These are phyloP conservation scores for Tenodera sinensis DNA, from an alignment of 2,888 invertebrate species.

Conservation along the genomic window DNA sequence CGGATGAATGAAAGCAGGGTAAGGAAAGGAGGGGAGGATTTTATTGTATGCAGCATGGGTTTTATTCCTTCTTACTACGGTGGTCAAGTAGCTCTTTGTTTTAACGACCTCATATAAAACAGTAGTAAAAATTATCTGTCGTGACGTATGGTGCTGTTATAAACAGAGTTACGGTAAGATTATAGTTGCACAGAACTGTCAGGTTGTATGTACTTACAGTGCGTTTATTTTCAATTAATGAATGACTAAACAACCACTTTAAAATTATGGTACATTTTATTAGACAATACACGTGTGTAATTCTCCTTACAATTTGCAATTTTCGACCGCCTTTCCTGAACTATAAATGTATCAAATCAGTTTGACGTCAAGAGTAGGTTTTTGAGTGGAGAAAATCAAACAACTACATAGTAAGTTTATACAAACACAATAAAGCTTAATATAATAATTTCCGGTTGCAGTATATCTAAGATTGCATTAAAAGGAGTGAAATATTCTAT, in stretches of 20 bases:
- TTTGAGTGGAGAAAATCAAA: too few relatives aligned
- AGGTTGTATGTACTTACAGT: not conserved
- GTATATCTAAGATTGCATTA: too few relatives aligned
- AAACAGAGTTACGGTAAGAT: not conserved
- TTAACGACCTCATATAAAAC: slow-evolving; percentile 7
- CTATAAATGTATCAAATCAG: too few relatives aligned
- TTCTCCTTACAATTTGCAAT: too few relatives aligned
- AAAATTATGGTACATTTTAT: not conserved
- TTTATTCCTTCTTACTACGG: slow-evolving; percentile 4
- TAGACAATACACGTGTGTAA: not conserved
- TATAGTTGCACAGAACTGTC: not conserved
- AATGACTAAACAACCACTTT: not conserved
- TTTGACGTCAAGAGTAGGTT: too few relatives aligned
- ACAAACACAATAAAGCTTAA: too few relatives aligned
- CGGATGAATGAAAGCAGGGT: slow-evolving; percentile 5
- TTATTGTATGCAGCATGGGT: slow-evolving; percentile 2
- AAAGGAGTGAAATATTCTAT: too few relatives aligned
- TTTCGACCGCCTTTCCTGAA: too few relatives aligned
- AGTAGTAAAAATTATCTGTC: not conserved
- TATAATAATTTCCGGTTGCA: too few relatives aligned
- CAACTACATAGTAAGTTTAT: too few relatives aligned
- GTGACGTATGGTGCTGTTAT: not conserved
- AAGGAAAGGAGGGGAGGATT: not conserved
- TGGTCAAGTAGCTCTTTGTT: slow-evolving; percentile 2
- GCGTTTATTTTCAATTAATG: not conserved